phyloP scores from a whole-genome alignment of 2,888 invertebrate genomes.

The Zygaena filipendulae region DNA sequence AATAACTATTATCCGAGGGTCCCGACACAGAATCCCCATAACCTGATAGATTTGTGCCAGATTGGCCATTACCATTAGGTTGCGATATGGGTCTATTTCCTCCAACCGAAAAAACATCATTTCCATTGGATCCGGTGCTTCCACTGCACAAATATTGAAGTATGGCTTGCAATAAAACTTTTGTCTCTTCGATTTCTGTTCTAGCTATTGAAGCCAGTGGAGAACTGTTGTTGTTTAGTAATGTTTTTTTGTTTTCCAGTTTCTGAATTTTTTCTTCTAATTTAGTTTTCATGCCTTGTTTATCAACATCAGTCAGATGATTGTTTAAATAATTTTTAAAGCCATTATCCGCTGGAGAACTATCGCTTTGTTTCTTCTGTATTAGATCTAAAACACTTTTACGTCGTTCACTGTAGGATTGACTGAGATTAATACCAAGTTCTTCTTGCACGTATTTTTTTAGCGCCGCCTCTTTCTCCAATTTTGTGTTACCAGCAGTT shows the following conservation, averaged over 20 bases:
- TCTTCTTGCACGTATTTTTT: slow-evolving; percentile 41
- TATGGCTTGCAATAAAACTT: slow-evolving; percentile 22
- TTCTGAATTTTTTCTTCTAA: slow-evolving; percentile 41
- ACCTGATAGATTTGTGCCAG: too few relatives aligned
- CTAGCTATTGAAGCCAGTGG: slow-evolving; percentile 35
- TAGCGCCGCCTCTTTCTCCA: slow-evolving; percentile 38
- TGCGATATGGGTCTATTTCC: too few relatives aligned
- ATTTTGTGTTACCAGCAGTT: slow-evolving; percentile 28
- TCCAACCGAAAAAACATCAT: too few relatives aligned
- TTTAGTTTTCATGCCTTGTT: slow-evolving; percentile 34
- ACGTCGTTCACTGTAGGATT: slow-evolving; percentile 43
- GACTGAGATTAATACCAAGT: slow-evolving; percentile 37
- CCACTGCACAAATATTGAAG: too few relatives aligned
- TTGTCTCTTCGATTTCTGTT: slow-evolving; percentile 35
- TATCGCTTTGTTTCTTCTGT: slow-evolving; percentile 31
- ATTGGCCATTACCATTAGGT: too few relatives aligned
- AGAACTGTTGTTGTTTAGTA: slow-evolving; percentile 32
- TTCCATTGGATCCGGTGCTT: too few relatives aligned
- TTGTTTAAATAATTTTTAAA: slow-evolving; percentile 35
- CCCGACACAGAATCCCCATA: too few relatives aligned
- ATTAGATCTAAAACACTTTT: slow-evolving; percentile 42
- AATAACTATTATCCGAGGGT: too few relatives aligned
- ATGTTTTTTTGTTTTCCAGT: slow-evolving; percentile 38
- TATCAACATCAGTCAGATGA: slow-evolving; percentile 35
- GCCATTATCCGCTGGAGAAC: slow-evolving; percentile 22